Conservation (phyloP, 2,113 vertebrate genomes). For the Cyanistes caeruleus region DNA sequence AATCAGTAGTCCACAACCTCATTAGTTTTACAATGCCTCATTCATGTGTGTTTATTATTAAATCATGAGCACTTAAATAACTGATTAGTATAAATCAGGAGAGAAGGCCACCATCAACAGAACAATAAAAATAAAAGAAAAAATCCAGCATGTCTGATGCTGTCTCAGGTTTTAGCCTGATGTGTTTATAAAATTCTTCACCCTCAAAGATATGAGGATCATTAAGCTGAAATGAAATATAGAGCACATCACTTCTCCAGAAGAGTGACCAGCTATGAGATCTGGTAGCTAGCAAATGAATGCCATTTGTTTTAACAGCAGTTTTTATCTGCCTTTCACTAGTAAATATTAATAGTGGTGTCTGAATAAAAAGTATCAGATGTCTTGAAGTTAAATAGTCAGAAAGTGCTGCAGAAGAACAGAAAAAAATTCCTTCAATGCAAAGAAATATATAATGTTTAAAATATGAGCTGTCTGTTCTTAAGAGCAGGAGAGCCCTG, state of each 20-base stretch:
- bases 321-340: constrained; percentile 42
- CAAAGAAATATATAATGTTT: not conserved
- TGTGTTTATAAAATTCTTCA: constrained; percentile 48
- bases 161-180: not conserved
- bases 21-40: constrained; percentile 27
- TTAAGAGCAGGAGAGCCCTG: not conserved
- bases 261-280: constrained; percentile 34
- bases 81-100: constrained; percentile 45
- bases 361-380: constrained; percentile 26
- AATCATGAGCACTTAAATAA: constrained; percentile 53
- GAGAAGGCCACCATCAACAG: constrained; percentile 10
- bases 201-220: not conserved
- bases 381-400: not conserved
- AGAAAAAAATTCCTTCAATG: not conserved
- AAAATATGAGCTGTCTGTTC: not conserved
- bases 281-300: constrained; percentile 25
- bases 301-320: constrained; percentile 50
- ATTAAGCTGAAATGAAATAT: constrained; percentile 43
- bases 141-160: not conserved
- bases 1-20: constrained; percentile 13
- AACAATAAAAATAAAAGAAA: constrained; percentile 30
- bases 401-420: not conserved
- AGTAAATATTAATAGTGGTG: constrained; percentile 45
- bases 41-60: constrained; percentile 60
- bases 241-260: not conserved